Percentiles rank a stretch among this genome's conserved stretches.
These are phyloP conservation scores for Ispidina picta DNA, from an alignment of 2,797 vertebrate genomes.

Conservation along the genomic window DNA sequence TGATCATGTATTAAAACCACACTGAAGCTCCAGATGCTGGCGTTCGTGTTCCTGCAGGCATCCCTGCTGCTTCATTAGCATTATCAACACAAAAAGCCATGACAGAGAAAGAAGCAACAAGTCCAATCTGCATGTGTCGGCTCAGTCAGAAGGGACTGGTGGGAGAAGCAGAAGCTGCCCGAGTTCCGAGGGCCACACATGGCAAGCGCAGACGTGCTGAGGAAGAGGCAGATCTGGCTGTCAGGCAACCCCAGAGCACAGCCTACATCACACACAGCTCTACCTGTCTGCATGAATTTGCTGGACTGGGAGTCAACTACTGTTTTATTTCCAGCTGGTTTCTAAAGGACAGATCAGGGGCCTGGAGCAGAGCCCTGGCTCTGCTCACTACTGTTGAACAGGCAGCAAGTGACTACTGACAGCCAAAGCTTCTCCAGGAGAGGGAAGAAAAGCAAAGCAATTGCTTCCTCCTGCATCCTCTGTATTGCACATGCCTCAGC, in stretches of 20 bases:
- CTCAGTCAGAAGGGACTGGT: neutral
- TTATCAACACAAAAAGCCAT: fast-evolving
- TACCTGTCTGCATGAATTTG: neutral
- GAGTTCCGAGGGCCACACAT: fast-evolving
- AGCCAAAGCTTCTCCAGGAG: neutral
- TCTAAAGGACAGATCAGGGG: neutral
- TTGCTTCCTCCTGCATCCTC: neutral
- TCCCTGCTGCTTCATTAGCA: neutral
- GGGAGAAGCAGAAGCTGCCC: neutral
- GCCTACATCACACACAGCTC: neutral
- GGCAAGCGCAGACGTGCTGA: neutral
- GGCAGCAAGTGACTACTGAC: neutral
- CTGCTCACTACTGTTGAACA: fast-evolving
- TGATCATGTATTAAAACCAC: neutral
- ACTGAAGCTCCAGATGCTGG: neutral
- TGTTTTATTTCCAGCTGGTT: neutral
- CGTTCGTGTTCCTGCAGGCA: neutral
- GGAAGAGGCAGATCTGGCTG: neutral
- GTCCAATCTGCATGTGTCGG: neutral
- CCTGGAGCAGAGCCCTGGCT: neutral
- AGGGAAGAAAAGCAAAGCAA: neutral
- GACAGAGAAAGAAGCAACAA: neutral
- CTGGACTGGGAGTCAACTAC: neutral
- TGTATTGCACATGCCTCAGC: neutral
- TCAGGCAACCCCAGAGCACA: fast-evolving